Evolutionary conservation across 2,888 invertebrate species (phyloP).

Genomic region (Busseola fusca): DNA sequence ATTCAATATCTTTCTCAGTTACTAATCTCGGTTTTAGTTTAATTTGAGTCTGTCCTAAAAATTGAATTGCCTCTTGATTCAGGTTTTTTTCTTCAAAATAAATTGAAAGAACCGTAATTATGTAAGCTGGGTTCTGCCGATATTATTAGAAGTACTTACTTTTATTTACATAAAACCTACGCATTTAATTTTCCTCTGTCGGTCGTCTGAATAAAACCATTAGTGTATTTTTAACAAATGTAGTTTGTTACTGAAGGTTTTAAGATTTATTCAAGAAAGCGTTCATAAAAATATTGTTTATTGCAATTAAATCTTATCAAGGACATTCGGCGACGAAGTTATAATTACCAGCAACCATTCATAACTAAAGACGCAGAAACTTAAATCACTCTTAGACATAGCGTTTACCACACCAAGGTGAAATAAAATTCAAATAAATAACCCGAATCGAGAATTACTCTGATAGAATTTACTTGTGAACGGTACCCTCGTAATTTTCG

Average conservation of each 20-base stretch:
- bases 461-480: conserved; percentile 6
- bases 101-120: conserved; percentile 12
- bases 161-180: conserved; percentile 45
- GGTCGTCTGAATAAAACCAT: conserved; percentile 2
- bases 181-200: conserved; percentile 19
- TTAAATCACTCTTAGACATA: conserved; percentile 34
- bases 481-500: conserved; percentile 4
- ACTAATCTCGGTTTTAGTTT: conserved; percentile 2
- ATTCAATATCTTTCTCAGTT: too few relatives aligned
- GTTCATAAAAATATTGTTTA: conserved; percentile 10
- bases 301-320: conserved; percentile 37
- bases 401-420: conserved; percentile 11
- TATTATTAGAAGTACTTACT: conserved; percentile 38
- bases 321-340: conserved; percentile 39
- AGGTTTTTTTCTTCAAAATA: conserved; percentile 6
- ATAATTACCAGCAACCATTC: conserved; percentile 34
- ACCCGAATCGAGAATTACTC: neutral
- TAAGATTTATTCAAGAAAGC: conserved; percentile 1
- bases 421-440: conserved; percentile 42
- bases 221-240: conserved; percentile 15
- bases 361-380: conserved; percentile 37
- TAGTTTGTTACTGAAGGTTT: neutral
- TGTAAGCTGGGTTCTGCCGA: conserved; percentile 2
- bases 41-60: conserved; percentile 2
- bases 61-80: conserved; percentile 9